phyloP scores from a whole-genome alignment of 2,113 vertebrate genomes.

The Lasiurus cinereus region DNA sequence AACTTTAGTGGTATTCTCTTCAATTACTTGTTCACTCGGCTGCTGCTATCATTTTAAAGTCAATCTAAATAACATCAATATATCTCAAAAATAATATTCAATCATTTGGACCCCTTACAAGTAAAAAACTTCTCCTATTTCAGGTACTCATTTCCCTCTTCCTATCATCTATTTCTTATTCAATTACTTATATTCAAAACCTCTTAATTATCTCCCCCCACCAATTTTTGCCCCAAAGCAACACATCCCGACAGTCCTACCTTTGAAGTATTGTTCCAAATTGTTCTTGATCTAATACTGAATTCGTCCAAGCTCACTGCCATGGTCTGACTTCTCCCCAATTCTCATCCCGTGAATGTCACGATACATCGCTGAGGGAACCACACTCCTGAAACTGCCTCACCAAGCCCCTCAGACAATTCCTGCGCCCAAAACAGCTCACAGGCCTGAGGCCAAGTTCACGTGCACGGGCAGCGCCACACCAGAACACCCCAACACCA shows the following conservation, averaged over 20 bases:
- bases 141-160: not conserved
- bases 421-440: not conserved
- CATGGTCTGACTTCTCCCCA: not conserved
- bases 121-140: not conserved
- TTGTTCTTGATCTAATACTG: not conserved
- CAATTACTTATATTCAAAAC: not conserved
- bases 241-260: not conserved
- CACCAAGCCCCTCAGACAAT: not conserved
- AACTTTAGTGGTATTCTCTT: not conserved
- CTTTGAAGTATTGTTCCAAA: not conserved
- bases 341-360: not conserved
- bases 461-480: fast-evolving
- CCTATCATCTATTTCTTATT: not conserved
- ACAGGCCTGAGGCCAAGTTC: not conserved
- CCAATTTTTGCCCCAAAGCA: constrained; percentile 7
- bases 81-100: not conserved
- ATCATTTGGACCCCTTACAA: not conserved
- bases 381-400: not conserved
- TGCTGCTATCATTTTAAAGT: not conserved
- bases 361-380: not conserved
- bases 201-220: not conserved
- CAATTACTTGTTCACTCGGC: not conserved
- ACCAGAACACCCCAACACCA: not conserved
- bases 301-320: not conserved
- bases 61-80: not conserved